Evolutionary conservation across 2,888 invertebrate species (phyloP).

Genomic region (Tribolium freemani): DNA sequence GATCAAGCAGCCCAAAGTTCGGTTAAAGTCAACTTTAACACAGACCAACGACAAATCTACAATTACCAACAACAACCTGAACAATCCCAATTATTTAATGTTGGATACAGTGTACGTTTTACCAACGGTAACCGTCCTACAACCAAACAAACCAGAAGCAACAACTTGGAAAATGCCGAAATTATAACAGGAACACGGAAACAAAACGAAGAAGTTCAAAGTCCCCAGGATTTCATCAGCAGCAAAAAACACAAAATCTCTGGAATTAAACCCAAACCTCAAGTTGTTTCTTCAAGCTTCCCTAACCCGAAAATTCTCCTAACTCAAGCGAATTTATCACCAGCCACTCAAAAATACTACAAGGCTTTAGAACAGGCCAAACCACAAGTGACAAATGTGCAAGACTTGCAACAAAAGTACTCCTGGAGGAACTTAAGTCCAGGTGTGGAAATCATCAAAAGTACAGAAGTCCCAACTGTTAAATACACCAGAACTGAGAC

Average conservation of each 20-base stretch:
- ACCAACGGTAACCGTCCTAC: constrained; percentile 2
- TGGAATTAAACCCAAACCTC: constrained; percentile 42
- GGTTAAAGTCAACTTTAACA: constrained; percentile 51
- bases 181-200: constrained; percentile 47
- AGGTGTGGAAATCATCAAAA: constrained; percentile 60
- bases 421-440: constrained; percentile 60
- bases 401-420: constrained; percentile 38
- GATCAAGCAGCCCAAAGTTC: constrained; percentile 56
- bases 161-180: constrained; percentile 39
- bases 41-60: constrained; percentile 12
- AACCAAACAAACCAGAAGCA: not conserved
- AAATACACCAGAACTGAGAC: constrained; percentile 16
- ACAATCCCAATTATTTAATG: constrained; percentile 45
- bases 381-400: constrained; percentile 11
- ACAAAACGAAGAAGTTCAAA: constrained; percentile 43
- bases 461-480: constrained; percentile 49
- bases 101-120: constrained; percentile 47
- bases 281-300: constrained; percentile 29
- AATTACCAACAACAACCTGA: not conserved
- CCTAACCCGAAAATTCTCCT: constrained; percentile 23
- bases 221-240: constrained; percentile 35
- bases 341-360: constrained; percentile 39
- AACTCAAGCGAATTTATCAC: constrained; percentile 38
- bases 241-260: constrained; percentile 39
- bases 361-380: constrained; percentile 32